Conservation (phyloP, 2,797 vertebrate genomes). For the Ceryle rudis region DNA sequence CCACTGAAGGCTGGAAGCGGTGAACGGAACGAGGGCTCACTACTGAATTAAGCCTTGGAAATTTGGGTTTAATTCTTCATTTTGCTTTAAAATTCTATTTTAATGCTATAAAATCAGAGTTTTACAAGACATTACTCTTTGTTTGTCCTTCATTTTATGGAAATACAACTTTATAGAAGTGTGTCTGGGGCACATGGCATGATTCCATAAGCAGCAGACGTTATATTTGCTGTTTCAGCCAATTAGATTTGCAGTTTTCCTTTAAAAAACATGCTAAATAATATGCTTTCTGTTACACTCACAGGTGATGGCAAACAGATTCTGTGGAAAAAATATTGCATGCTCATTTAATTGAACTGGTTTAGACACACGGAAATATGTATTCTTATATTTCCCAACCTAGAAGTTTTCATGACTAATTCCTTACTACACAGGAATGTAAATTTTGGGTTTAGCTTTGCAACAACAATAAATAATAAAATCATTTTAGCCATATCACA, state of each 20-base stretch:
- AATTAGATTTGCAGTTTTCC: not conserved
- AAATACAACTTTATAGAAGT: not conserved
- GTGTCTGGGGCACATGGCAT: not conserved
- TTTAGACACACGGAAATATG: not conserved
- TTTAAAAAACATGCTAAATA: not conserved
- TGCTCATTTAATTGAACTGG: not conserved
- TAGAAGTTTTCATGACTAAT: not conserved
- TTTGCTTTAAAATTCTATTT: not conserved
- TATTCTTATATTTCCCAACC: not conserved
- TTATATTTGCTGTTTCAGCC: not conserved
- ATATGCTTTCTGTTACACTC: not conserved
- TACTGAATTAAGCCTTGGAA: not conserved
- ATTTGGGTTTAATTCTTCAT: not conserved
- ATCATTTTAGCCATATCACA: not conserved
- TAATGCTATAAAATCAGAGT: not conserved
- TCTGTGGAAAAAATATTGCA: not conserved
- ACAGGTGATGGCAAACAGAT: not conserved
- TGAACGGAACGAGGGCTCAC: not conserved
- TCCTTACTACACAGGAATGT: not conserved
- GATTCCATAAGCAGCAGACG: not conserved
- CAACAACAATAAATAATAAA: not conserved
- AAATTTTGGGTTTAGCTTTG: not conserved
- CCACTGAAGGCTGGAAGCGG: rapidly evolving
- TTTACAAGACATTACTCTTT: not conserved
- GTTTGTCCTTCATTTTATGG: not conserved